Evolutionary conservation across 2,797 vertebrate species (phyloP), one percentile per base, ranked within the genome.

Genomic region (Rhabdomys pumilio): DNA sequence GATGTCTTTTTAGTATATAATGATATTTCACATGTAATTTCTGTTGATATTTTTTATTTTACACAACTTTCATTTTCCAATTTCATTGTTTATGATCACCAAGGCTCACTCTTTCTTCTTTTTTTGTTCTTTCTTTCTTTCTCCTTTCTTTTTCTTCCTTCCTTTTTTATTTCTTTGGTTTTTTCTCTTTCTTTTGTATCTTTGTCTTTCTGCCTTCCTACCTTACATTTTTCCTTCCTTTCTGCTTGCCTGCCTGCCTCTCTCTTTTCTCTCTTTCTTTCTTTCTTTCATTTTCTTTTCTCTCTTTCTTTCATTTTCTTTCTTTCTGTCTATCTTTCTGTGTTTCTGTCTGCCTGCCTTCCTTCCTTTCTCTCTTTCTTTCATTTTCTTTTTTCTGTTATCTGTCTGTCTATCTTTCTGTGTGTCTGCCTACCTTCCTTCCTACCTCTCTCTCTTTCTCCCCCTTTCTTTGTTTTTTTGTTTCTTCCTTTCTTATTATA

Each of bases 1-100:
- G 65, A 85, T 81, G 67, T 87, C 77, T 86, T 94, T 95, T 97
- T 57, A 72, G 12, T 76, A 76, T 88, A 29, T 69, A 90, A 85
- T 96, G 79, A 81, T 20, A 73, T 61, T 57, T 81, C 72, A 50
- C 34, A 67, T 79, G 13, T 50, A 72, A 77, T 84, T 96, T 96
- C 87, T 79, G 24, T 81, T 80, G 87, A 38, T 57, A 44, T 69
- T 59, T 41, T 90, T 91, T 59, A 6, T 65, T 79, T 22, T 44
- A 24, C 61, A 50, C 24, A 38, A 31, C 4, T 41, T 63, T 94
- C 31, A 20, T 85, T 75, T 87, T 85, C 50, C 89, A 53, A 17
- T 85, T 96, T 89, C 83, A 5, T 17, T 94, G 24, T 67, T 76
- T 41, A 22, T 26, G 4, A 14, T 10, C 4, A 41, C 47, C 61